Percentiles rank a stretch among this genome's conserved stretches.
Evolutionary conservation across 2,113 vertebrate genomes (phyloP).

Genomic region (Galemys pyrenaicus): DNA sequence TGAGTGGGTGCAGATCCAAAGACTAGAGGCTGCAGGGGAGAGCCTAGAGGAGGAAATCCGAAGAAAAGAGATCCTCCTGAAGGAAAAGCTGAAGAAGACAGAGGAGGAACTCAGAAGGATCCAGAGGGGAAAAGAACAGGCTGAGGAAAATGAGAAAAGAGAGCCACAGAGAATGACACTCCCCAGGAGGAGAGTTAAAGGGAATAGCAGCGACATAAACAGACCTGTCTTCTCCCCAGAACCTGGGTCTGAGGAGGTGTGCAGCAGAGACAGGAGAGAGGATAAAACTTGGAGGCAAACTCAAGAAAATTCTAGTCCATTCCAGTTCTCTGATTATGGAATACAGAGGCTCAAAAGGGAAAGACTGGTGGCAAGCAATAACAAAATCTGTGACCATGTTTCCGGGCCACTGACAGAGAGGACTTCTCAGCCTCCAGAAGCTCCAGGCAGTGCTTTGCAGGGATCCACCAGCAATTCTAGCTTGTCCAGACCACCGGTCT

Average conservation of each 20-base stretch:
- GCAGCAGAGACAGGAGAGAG: not conserved
- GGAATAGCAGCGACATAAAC: not conserved
- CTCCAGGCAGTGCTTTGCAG: not conserved
- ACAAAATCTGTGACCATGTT: constrained; percentile 56
- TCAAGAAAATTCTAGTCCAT: constrained; percentile 52
- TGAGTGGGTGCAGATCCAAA: constrained; percentile 73
- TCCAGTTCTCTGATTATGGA: constrained; percentile 53
- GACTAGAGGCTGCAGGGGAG: constrained; percentile 79
- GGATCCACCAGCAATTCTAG: not conserved
- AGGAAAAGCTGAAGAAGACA: constrained; percentile 87
- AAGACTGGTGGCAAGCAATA: constrained; percentile 71
- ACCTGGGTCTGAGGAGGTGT: not conserved
- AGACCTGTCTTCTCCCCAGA: constrained; percentile 13
- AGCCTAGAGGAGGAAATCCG: constrained; percentile 84
- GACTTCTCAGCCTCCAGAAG: constrained; percentile 6
- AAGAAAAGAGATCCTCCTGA: constrained; percentile 86
- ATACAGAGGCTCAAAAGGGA: constrained; percentile 79
- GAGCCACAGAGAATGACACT: not conserved
- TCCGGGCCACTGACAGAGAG: not conserved
- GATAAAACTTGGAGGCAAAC: not conserved
- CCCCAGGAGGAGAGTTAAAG: not conserved
- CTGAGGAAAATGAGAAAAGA: constrained; percentile 67
- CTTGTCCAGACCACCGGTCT: not conserved
- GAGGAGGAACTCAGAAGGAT: constrained; percentile 85
- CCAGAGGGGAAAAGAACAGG: constrained; percentile 79